Evolutionary conservation across 2,888 invertebrate genomes (phyloP).

Genomic region (Drosophila kambysellisi): DNA sequence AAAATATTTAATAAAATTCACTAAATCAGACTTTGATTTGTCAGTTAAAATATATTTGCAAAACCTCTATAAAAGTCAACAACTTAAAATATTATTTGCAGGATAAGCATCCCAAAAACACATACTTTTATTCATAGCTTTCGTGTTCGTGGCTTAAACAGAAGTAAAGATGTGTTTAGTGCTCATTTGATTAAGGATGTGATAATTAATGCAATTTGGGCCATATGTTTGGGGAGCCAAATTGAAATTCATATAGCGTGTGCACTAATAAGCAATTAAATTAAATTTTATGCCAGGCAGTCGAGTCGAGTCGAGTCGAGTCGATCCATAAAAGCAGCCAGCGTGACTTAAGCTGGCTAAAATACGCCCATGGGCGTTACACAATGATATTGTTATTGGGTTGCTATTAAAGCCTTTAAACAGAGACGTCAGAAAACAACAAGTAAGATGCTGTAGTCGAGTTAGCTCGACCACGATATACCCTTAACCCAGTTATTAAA

Average conservation of each 20-base stretch:
- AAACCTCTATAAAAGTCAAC: not conserved
- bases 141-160: not conserved
- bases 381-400: slow-evolving; percentile 18
- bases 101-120: not conserved
- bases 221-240: slow-evolving; percentile 44
- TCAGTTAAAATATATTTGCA: not conserved
- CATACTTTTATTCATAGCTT: not conserved
- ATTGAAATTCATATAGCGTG: slow-evolving; percentile 71
- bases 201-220: slow-evolving; percentile 47
- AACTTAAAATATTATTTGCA: not conserved
- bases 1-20: not conserved
- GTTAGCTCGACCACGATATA: too few relatives aligned
- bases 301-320: slow-evolving; percentile 19
- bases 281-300: slow-evolving; percentile 46
- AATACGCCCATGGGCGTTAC: slow-evolving; percentile 10
- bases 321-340: slow-evolving; percentile 21
- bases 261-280: slow-evolving; percentile 66
- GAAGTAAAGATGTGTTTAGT: slow-evolving; percentile 36
- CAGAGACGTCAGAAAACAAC: not conserved
- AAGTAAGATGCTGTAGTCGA: too few relatives aligned
- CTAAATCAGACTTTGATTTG: not conserved
- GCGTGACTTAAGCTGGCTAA: slow-evolving; percentile 24
- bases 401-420: slow-evolving; percentile 51
- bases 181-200: slow-evolving; percentile 18
- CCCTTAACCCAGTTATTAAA: too few relatives aligned